Base-by-base conservation (phyloP, 1,140 invertebrate genomes). In the Helicorthomorpha holstii region DNA sequence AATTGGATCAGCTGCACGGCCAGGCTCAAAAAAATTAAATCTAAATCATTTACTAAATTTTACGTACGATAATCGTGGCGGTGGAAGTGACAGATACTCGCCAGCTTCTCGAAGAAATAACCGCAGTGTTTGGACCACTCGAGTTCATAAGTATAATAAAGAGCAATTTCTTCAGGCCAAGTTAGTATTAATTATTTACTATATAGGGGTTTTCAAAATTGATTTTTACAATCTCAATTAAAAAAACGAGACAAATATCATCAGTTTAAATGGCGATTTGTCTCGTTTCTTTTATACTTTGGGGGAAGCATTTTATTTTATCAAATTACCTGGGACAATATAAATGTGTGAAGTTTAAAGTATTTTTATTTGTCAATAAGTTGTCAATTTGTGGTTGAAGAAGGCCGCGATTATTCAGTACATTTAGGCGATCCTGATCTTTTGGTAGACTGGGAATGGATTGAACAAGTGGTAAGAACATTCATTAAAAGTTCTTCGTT, bases 161-260 rank as follows among this genome's bases (percentile, higher is more conserved):
- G 86, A 95, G 65, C 81, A 90, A 60, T 96, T 89, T 67, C 69
- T 96, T 29, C 87, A 93, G 70, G 88, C 88, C 29, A 92, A 92
- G 87, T 93, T 75, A 72, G 72, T 65, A 21, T n/a, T 41, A 41
- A 12, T 41, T 41, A 12, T 19, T 41, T 19, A 41, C 12, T 41
- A 41, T n/a, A n/a, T n/a, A n/a, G n/a, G n/a, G n/a, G n/a, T n/a
- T n/a, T n/a, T n/a, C n/a, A n/a, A n/a, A n/a, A n/a, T n/a, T n/a
- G n/a, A n/a, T n/a, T n/a, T n/a, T n/a, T n/a, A n/a, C n/a, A n/a
- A n/a, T n/a, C n/a, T n/a, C n/a, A n/a, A n/a, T n/a, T n/a, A n/a
- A n/a, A n/a, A n/a, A n/a, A n/a, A n/a, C n/a, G n/a, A n/a, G n/a
- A n/a, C n/a, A n/a, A n/a, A n/a, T n/a, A n/a, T n/a, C n/a, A n/a